These are phyloP conservation scores for Cebidichthys violaceus DNA, from an alignment of 2,113 vertebrate species.

Conservation along the genomic window DNA sequence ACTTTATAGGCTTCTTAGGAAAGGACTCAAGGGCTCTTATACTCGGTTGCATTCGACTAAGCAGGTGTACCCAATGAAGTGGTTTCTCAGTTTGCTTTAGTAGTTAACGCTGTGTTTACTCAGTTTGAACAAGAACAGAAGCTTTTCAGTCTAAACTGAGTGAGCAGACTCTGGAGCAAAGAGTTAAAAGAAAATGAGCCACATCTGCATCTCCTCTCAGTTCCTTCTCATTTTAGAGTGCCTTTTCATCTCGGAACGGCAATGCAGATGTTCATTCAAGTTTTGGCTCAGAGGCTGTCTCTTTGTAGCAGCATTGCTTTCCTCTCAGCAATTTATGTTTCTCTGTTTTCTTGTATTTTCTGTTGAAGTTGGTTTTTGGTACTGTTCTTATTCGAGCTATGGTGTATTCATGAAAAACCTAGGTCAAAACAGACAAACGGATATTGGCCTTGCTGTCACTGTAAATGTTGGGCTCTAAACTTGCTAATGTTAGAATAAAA, in stretches of 20 bases:
- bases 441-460: neutral
- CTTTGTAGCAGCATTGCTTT: slow-evolving; percentile 24
- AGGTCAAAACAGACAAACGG: neutral
- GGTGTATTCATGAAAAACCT: neutral
- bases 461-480: neutral
- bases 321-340: slow-evolving; percentile 3
- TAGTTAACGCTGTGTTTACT: neutral
- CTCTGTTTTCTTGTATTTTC: neutral
- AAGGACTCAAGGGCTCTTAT: neutral
- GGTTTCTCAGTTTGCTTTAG: slow-evolving; percentile 6
- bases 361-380: slow-evolving; percentile 3
- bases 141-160: slow-evolving; percentile 3
- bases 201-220: slow-evolving; percentile 26
- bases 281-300: slow-evolving; percentile 14
- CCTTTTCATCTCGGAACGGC: slow-evolving; percentile 12
- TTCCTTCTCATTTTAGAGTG: neutral
- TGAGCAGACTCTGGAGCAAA: slow-evolving; percentile 12
- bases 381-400: neutral
- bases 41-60: neutral
- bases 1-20: neutral
- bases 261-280: slow-evolving; percentile 36
- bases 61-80: neutral
- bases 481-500: neutral
- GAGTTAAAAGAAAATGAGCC: slow-evolving; percentile 19
- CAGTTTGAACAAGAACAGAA: neutral